Percentiles rank a stretch among this genome's conserved stretches.
Conservation (phyloP, 2,113 vertebrate genomes). For the Pteruthius melanotis region DNA sequence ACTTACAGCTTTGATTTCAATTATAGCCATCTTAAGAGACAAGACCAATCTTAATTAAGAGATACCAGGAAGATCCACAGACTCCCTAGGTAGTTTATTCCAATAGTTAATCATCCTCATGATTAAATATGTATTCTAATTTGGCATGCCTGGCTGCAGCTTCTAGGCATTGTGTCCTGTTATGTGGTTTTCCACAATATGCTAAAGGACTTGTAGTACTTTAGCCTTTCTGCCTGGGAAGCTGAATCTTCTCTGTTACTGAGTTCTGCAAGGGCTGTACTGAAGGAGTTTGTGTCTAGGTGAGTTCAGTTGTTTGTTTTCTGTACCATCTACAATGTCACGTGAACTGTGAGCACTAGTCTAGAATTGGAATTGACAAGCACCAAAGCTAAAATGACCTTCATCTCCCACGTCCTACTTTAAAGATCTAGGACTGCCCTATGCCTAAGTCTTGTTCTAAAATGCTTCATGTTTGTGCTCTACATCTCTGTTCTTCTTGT, state of each 20-base stretch:
- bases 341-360: neutral
- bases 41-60: neutral
- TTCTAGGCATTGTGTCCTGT: neutral
- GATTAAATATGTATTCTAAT: neutral
- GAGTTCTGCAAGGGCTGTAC: neutral
- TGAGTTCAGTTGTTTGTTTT: neutral
- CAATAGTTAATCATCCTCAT: neutral
- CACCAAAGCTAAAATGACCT: neutral
- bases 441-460: neutral
- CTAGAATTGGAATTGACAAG: neutral
- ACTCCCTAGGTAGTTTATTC: neutral
- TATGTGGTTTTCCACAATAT: neutral
- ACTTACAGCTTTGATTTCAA: neutral
- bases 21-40: neutral
- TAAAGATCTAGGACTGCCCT: neutral
- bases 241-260: neutral
- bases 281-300: neutral
- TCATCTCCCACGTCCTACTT: rapidly evolving
- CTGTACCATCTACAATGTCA: neutral
- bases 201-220: neutral
- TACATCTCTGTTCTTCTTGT: neutral
- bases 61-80: neutral
- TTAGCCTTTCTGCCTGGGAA: neutral
- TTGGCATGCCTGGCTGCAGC: neutral
- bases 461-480: neutral